phyloP scores from a whole-genome alignment of 2,888 invertebrate species.

The Drosophila sordidapex region DNA sequence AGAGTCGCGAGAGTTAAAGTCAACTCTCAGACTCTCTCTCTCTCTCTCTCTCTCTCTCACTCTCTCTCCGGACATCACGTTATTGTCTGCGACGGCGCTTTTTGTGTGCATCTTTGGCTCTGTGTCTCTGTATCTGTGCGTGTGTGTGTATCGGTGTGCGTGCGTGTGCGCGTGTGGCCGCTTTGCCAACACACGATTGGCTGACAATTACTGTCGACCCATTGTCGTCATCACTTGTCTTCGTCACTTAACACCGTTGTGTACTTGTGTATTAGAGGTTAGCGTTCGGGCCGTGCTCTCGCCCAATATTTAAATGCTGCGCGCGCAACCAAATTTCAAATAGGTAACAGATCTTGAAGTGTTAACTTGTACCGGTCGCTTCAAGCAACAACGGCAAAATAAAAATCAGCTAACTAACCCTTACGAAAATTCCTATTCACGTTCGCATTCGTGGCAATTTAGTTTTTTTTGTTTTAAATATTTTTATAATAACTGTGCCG shows the following conservation, averaged over 20 bases:
- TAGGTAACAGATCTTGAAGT: conserved; percentile 57
- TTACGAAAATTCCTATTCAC: neutral
- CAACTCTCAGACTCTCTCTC: conserved; percentile 1
- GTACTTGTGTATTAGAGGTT: conserved; percentile 27
- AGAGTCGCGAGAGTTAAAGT: neutral
- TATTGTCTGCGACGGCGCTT: conserved; percentile 19
- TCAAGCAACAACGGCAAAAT: neutral
- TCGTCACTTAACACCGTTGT: conserved; percentile 30
- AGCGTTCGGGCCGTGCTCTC: conserved; percentile 22
- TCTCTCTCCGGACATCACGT: neutral
- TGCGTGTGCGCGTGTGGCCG: conserved; percentile 23
- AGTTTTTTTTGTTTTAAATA: neutral
- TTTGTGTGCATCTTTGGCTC: neutral
- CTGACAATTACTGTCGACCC: conserved; percentile 29
- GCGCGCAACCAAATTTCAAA: conserved; percentile 41
- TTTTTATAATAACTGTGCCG: neutral
- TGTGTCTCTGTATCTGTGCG: conserved; percentile 3
- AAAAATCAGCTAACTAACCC: neutral
- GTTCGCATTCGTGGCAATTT: neutral
- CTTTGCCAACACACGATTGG: conserved; percentile 54
- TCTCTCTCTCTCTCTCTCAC: neutral
- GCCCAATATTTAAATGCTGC: conserved; percentile 44
- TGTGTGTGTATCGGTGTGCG: conserved; percentile 9
- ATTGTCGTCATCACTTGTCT: conserved; percentile 52
- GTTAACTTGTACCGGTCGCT: conserved; percentile 47